Evolutionary conservation across 2,797 vertebrate species (phyloP).

Genomic region (Choloepus didactylus): DNA sequence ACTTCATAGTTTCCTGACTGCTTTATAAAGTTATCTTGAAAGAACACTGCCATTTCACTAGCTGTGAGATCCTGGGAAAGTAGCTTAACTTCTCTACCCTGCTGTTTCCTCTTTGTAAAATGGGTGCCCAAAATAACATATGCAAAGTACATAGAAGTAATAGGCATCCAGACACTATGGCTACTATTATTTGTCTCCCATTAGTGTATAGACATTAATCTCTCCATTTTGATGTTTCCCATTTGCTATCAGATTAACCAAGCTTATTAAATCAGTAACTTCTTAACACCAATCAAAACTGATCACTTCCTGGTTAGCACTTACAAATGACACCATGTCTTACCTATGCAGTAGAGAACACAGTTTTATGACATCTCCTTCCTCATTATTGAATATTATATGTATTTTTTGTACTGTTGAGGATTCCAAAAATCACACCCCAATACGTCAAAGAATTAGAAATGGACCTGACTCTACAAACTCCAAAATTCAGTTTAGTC

Average conservation of each 20-base stretch:
- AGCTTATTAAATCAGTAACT: not conserved
- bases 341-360: not conserved
- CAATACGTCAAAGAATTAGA: not conserved
- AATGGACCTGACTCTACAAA: slow-evolving; percentile 13
- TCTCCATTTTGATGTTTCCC: slow-evolving; percentile 40
- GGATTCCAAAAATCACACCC: not conserved
- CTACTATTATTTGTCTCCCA: not conserved
- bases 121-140: not conserved
- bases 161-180: not conserved
- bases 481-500: slow-evolving; percentile 39
- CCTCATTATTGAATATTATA: not conserved
- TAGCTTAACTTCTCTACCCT: not conserved
- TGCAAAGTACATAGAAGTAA: not conserved
- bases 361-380: not conserved
- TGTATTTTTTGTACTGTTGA: not conserved
- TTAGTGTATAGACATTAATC: not conserved
- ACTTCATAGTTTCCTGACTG: not conserved
- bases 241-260: not conserved
- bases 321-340: not conserved
- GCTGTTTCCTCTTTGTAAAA: not conserved
- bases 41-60: not conserved
- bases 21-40: not conserved
- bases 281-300: not conserved
- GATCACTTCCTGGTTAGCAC: not conserved
- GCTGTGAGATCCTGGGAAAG: not conserved